Conservation (phyloP, 1,140 invertebrate genomes). For the Phenacoccus solenopsis region DNA sequence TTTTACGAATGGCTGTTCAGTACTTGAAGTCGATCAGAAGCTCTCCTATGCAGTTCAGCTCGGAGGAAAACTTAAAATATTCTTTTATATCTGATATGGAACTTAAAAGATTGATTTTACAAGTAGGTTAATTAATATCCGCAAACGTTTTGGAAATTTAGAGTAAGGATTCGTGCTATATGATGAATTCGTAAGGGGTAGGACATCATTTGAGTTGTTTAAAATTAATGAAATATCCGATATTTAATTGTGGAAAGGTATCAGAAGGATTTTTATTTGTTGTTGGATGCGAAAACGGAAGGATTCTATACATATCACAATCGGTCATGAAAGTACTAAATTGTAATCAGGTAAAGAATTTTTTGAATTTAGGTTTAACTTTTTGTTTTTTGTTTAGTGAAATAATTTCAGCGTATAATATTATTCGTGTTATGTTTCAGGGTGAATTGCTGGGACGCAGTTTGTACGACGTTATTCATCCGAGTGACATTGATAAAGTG, state of each 20-base stretch:
- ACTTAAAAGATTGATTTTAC: constrained; percentile 64
- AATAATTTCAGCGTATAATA: background rate
- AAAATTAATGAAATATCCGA: background rate
- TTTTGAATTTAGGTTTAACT: background rate
- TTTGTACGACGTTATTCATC: constrained; percentile 88
- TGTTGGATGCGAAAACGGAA: constrained; percentile 80
- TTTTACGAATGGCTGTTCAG: constrained; percentile 86
- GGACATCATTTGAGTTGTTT: background rate
- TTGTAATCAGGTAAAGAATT: constrained; percentile 59
- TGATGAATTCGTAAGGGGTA: background rate
- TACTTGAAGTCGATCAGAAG: constrained; percentile 73
- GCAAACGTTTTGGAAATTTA: background rate
- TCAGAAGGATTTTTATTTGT: constrained; percentile 88
- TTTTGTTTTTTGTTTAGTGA: background rate
- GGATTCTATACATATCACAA: constrained; percentile 81
- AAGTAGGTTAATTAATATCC: constrained; percentile 37
- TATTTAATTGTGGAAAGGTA: constrained; percentile 42
- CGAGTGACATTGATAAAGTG: constrained; percentile 86
- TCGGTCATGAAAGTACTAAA: constrained; percentile 74
- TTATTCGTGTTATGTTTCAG: constrained; percentile 36
- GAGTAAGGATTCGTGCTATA: background rate
- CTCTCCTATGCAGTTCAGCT: constrained; percentile 59
- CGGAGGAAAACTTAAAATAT: constrained; percentile 66
- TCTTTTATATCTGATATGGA: constrained; percentile 80
- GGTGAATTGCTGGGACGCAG: constrained; percentile 81